Evolutionary conservation across 2,797 vertebrate species (phyloP), one percentile per base, ranked within the genome.

Genomic region (Melanotaenia pygmaea): DNA sequence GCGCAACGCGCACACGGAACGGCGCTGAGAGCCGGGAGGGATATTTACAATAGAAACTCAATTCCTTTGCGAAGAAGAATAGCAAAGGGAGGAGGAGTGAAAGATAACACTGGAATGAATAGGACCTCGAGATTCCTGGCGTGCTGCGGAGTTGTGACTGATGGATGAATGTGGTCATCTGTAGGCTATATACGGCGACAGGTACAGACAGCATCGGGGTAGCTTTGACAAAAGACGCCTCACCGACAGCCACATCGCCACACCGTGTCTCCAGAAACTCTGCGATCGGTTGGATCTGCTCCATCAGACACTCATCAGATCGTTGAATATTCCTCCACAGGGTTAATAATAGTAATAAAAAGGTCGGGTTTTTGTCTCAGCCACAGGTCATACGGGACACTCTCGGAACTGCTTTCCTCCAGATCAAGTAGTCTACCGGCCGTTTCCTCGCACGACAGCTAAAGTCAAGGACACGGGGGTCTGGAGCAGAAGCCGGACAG

Each of bases 321-420:
- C 63, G 60, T 8, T 20, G 64, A 70, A 70, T 63, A 68, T 62
- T 56, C 50, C 59, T 50, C 63, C 2, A 26, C 51, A 35, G 59
- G 62, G 80, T n/a, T 32, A 53, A 53, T 26, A 53, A 53, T 5
- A 53, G 8, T 12, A 8, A 5, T 4, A 13, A 24, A 78, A 58
- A 45, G 43, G 43, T 45, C 43, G 16, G 43, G 18, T 47, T 60
- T 56, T 24, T 58, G 70, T 63, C 73, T 72, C 62, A 83, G 87
- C 91, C 86, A 89, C 91, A 90, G 89, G 91, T 91, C 93, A 91
- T 66, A 38, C 81, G 76, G 90, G 91, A 90, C 93, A 84, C 81
- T 74, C 45, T 38, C 72, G 51, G 75, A 76, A 40, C 64, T 56
- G 64, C 67, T 74, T 43, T 64, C 45, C 64, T 51, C 64, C 74